Base-by-base conservation (phyloP, 2,797 vertebrate genomes). In the Hafferia zeledoni region DNA sequence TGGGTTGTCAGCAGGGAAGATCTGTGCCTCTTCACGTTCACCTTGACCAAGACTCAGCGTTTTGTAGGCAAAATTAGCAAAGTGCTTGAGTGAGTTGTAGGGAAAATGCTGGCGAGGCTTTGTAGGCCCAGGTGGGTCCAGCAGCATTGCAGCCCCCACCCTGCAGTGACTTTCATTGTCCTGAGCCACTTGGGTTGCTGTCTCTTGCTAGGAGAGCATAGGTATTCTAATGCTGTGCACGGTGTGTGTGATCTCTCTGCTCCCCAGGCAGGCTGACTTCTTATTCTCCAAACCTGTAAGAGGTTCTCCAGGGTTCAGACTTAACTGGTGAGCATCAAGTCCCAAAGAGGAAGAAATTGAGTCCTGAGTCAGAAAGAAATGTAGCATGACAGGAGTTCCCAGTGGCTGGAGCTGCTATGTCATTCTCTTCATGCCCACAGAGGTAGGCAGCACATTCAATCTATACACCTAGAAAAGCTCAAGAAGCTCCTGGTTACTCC, bases 321-420 rank as follows among this genome's bases (percentile, higher is more conserved):
- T 56, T 81, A 71, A 75, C 3, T 64, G 61, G 13, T 39, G 46
- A 93, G 69, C 57, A 71, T 44, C 37, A 78, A 27, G n/a, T 75
- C 43, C 12, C 18, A 31, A 60, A 78, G 41, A 90, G 53, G 57
- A 95, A 63, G 76, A 85, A 81, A 44, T 2, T 55, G 22, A 83
- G 28, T 80, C 33, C 41, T 60, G 76, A 93, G 33, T 83, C 50
- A 83, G 72, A 88, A 90, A 67, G 76, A 93, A 94, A 88, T 57
- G 80, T 41, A 68, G 83, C 60, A 43, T 28, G 69, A 55, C 83
- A 83, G 35, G 83, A 71, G 37, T 78, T 94, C 41, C 46, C 46
- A 49, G 74, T 53, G 50, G 43, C 67, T 67, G 33, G 17, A 63
- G 60, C 44, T 90, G 64, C 56, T 81, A 1, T 0, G 3, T 67